A percentile compares a stretch with the other conserved stretches of the same genome.
These are phyloP conservation scores for Philhelius pedissequus DNA, from an alignment of 2,888 invertebrate genomes.

Conservation along the genomic window DNA sequence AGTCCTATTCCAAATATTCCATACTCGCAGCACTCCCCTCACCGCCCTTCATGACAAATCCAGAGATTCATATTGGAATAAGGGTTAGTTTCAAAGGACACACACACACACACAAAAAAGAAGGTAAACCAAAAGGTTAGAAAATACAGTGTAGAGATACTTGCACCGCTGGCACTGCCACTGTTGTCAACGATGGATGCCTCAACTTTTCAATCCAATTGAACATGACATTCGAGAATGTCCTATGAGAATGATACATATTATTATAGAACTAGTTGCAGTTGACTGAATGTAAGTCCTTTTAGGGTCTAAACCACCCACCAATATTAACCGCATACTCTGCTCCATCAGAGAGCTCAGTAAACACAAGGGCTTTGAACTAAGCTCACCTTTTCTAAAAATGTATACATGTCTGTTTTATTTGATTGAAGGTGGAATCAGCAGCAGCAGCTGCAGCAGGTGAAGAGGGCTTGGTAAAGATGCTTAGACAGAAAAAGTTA, in stretches of 20 bases:
- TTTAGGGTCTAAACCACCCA: not conserved
- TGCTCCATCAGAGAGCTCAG: not conserved
- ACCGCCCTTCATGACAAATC: not conserved
- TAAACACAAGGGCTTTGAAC: conserved; percentile 40
- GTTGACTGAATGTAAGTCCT: not conserved
- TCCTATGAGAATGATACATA: not conserved
- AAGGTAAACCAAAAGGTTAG: not conserved
- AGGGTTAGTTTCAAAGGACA: conserved; percentile 24
- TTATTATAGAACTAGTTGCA: conserved; percentile 41
- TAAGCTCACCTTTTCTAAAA: conserved; percentile 17
- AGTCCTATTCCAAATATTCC: conserved; percentile 48
- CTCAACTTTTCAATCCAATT: conserved; percentile 50
- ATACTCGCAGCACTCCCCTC: not conserved
- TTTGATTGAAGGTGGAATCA: not conserved
- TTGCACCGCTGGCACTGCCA: not conserved
- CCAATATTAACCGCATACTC: not conserved
- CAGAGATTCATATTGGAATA: not conserved
- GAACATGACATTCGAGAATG: conserved; percentile 51
- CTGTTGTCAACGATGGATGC: not conserved
- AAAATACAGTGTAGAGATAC: not conserved
- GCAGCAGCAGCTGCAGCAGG: not conserved
- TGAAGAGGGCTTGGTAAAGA: not conserved
- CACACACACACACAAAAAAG: not conserved
- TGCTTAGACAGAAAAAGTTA: conserved; percentile 6
- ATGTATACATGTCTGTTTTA: not conserved